These are phyloP conservation scores for Campaea margaritaria DNA, from an alignment of 2,888 invertebrate species.

Conservation along the genomic window DNA sequence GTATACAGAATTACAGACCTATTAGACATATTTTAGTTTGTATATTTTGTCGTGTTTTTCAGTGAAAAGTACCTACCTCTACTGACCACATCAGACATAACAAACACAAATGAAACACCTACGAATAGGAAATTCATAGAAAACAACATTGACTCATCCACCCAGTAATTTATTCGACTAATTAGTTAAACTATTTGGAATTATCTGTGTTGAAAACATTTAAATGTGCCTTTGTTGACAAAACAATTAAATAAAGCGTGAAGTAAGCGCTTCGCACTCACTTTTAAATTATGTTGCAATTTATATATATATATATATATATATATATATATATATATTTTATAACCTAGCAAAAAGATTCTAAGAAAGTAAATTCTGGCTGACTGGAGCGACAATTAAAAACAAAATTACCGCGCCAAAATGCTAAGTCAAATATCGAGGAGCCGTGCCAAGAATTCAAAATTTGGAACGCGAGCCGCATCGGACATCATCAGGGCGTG, in stretches of 20 bases:
- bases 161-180: background rate
- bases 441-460: conserved; percentile 62
- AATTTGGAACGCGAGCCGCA: conserved; percentile 57
- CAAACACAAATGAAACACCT: too few species aligned
- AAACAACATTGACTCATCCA: background rate
- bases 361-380: conserved; percentile 15
- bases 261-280: too few species aligned
- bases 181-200: background rate
- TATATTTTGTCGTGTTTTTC: too few species aligned
- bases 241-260: background rate
- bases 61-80: background rate
- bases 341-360: background rate
- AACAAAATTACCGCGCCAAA: conserved; percentile 24
- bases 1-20: too few species aligned
- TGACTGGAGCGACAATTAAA: conserved; percentile 14
- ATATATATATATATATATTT: background rate
- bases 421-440: conserved; percentile 30
- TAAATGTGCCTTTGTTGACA: background rate
- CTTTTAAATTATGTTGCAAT: background rate
- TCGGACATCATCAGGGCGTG: conserved; percentile 69
- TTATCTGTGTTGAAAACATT: background rate
- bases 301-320: background rate
- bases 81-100: too few species aligned
- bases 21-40: too few species aligned
- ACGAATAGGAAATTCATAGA: background rate